phyloP scores from a whole-genome alignment of 2,888 invertebrate genomes.

The Halictus ligatus region DNA sequence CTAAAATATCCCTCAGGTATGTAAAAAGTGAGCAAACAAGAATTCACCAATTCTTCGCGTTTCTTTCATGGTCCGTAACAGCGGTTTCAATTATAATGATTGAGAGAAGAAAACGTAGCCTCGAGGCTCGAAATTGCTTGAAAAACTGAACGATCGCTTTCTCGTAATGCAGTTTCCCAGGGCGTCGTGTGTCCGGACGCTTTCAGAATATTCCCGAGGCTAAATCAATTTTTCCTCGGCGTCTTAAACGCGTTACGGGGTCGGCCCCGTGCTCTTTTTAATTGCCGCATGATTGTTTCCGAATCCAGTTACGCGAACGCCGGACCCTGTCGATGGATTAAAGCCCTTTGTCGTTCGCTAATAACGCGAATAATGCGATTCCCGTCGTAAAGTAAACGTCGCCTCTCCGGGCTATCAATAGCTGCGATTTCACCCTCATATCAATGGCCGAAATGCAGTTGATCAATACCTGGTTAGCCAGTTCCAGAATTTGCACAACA shows the following conservation, averaged over 20 bases:
- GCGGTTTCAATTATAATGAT: background rate
- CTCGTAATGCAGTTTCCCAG: background rate
- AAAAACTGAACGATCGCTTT: constrained; percentile 9
- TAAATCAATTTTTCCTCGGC: constrained; percentile 29
- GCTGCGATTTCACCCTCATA: background rate
- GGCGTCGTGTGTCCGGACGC: background rate
- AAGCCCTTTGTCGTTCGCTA: constrained; percentile 40
- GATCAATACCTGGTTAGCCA: too few species aligned
- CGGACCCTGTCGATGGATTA: constrained; percentile 32
- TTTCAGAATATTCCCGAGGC: background rate
- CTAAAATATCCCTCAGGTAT: too few species aligned
- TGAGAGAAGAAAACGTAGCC: background rate
- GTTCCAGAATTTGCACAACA: too few species aligned
- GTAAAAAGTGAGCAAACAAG: background rate
- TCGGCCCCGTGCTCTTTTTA: constrained; percentile 9
- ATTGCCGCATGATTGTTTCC: constrained; percentile 39
- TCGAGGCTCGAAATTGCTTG: background rate
- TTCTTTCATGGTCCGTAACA: background rate
- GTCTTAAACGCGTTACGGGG: constrained; percentile 38
- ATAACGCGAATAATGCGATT: constrained; percentile 39
- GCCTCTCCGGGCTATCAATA: background rate
- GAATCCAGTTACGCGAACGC: constrained; percentile 43
- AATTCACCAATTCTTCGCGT: background rate
- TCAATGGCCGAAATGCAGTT: background rate
- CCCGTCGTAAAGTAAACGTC: constrained; percentile 6